phyloP scores from a whole-genome alignment of 2,113 vertebrate species.

The Eupsittula cactorum region DNA sequence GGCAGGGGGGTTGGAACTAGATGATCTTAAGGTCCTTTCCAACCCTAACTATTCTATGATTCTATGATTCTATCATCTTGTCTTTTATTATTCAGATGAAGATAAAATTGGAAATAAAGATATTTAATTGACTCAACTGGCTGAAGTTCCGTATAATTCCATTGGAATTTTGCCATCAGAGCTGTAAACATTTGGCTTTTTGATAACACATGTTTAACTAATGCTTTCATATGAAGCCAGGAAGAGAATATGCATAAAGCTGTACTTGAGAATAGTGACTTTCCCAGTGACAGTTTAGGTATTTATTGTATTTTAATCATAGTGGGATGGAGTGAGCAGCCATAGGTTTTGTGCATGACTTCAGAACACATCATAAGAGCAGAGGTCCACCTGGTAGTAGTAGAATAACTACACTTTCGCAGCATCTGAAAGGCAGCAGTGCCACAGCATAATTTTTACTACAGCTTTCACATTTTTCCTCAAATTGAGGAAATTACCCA shows the following conservation, averaged over 20 bases:
- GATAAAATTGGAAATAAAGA: background rate
- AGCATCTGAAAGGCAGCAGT: background rate
- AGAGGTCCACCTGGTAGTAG: background rate
- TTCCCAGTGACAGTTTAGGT: background rate
- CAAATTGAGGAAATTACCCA: background rate
- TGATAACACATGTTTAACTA: background rate
- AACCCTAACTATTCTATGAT: no score
- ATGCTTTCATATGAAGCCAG: slow-evolving; percentile 9
- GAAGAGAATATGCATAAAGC: background rate
- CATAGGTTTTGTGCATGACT: background rate
- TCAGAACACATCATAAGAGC: background rate
- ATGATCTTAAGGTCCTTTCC: no score
- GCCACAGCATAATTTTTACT: background rate
- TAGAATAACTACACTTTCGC: background rate
- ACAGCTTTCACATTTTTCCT: background rate
- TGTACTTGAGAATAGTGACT: background rate
- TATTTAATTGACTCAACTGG: background rate
- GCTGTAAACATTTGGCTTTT: background rate
- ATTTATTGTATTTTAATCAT: background rate
- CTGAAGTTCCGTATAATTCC: background rate
- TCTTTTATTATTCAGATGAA: background rate
- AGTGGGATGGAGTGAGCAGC: background rate
- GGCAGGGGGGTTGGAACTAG: no score
- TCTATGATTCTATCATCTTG: background rate
- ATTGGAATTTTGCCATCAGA: background rate